Percentiles rank a stretch among this genome's conserved stretches.
phyloP scores from a whole-genome alignment of 2,888 invertebrate genomes.

The Mimumesa dahlbomi region DNA sequence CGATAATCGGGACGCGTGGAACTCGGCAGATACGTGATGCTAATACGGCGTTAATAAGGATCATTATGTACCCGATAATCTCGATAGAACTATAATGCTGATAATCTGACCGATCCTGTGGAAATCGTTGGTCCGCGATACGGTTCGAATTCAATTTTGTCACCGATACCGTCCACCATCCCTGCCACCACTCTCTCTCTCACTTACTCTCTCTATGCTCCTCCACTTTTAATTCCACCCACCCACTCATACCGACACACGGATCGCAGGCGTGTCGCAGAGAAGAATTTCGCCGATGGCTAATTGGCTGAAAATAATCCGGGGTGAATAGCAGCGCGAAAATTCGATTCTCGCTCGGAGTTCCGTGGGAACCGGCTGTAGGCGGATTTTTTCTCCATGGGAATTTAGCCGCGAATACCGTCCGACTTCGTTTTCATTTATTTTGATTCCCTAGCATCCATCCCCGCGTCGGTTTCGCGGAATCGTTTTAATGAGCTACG shows the following conservation, averaged over 20 bases:
- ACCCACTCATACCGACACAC: too few species aligned
- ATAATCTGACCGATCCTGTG: background rate
- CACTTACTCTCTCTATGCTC: background rate
- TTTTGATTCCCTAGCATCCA: too few species aligned
- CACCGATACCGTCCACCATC: background rate
- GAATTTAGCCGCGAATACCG: too few species aligned
- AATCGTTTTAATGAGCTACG: too few species aligned
- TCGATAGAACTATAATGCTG: slow-evolving; percentile 11
- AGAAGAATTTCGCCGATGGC: background rate
- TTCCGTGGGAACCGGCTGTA: background rate
- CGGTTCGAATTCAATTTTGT: background rate
- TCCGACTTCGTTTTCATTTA: too few species aligned
- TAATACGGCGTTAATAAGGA: slow-evolving; percentile 59
- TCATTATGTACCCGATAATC: slow-evolving; percentile 44
- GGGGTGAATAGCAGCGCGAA: background rate
- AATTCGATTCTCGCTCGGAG: background rate
- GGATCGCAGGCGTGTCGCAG: too few species aligned
- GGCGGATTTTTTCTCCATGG: background rate
- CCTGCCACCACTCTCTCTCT: background rate
- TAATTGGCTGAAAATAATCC: slow-evolving; percentile 12
- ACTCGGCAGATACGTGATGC: slow-evolving; percentile 55
- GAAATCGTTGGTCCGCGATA: background rate
- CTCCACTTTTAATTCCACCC: background rate
- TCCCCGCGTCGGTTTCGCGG: too few species aligned
- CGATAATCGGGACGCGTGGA: slow-evolving; percentile 60